phyloP scores from a whole-genome alignment of 30 jellyfish, hydroid and myxozoan species.

The Nemopilema nomurai region DNA sequence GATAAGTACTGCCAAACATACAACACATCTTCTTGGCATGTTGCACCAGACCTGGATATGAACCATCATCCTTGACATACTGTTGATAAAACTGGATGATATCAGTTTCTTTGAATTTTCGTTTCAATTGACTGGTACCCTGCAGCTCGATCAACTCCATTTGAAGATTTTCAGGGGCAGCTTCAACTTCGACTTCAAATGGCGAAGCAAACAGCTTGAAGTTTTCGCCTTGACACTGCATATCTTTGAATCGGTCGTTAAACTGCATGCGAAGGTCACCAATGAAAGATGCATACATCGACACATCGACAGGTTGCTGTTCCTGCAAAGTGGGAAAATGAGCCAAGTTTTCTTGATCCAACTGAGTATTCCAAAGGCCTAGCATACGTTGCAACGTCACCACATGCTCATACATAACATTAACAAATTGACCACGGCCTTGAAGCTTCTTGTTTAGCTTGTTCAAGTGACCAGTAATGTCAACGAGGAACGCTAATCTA shows the following conservation, averaged over 20 bases:
- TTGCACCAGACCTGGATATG: constrained; percentile 1
- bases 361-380: constrained; percentile 31
- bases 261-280: neutral
- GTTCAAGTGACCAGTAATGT: constrained; percentile 30
- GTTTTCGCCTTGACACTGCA: neutral
- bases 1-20: constrained; percentile 7
- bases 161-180: neutral
- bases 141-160: neutral
- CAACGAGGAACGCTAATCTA: constrained; percentile 21
- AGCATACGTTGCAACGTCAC: constrained; percentile 15
- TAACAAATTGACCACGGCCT: constrained; percentile 16
- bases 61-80: neutral
- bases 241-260: neutral
- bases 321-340: constrained; percentile 34
- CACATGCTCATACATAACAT: constrained; percentile 15
- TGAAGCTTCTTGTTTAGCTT: constrained; percentile 20
- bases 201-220: neutral
- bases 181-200: neutral
- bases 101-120: neutral
- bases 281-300: neutral
- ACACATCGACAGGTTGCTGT: neutral
- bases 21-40: constrained; percentile 10
- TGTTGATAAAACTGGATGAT: constrained; percentile 1
- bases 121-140: neutral
- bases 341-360: constrained; percentile 8